Conservation (phyloP, 2,797 vertebrate species). For the Coregonus ussuriensis region DNA sequence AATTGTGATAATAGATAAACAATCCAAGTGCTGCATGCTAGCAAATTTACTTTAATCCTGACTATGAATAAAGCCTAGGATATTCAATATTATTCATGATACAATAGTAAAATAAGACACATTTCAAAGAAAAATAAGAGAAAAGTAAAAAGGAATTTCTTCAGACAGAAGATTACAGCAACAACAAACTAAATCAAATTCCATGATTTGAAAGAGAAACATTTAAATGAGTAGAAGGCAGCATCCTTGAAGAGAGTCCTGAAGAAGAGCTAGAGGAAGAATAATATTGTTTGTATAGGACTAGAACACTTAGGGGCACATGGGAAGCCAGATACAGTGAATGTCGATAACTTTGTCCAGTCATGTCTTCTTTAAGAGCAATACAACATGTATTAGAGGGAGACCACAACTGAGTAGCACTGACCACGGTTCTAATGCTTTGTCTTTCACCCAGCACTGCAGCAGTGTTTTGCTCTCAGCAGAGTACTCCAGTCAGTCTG, state of each 20-base stretch:
- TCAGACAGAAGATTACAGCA: conserved; percentile 73
- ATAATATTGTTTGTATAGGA: conserved; percentile 39
- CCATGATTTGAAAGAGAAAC: conserved; percentile 66
- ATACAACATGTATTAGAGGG: conserved; percentile 28
- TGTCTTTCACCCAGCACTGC: conserved; percentile 22
- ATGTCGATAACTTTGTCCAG: conserved; percentile 40
- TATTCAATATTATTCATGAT: conserved; percentile 77
- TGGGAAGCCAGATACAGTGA: conserved; percentile 52
- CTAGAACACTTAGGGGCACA: conserved; percentile 36
- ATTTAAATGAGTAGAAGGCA: conserved; percentile 68
- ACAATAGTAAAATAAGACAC: conserved; percentile 83
- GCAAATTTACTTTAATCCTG: conserved; percentile 70
- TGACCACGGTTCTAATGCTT: conserved; percentile 32
- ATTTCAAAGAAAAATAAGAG: conserved; percentile 71
- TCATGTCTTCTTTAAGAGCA: conserved; percentile 36
- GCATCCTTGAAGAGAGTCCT: conserved; percentile 65
- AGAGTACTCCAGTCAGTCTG: conserved; percentile 35
- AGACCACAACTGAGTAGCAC: conserved; percentile 23
- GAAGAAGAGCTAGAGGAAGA: conserved; percentile 55
- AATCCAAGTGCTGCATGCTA: conserved; percentile 80
- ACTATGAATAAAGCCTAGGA: conserved; percentile 72
- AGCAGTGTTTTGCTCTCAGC: conserved; percentile 36
- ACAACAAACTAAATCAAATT: conserved; percentile 70
- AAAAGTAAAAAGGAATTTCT: conserved; percentile 70
- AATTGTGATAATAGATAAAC: conserved; percentile 47